phyloP scores from a whole-genome alignment of 64 coral and sea anemone species.

The Stylophora pistillata region DNA sequence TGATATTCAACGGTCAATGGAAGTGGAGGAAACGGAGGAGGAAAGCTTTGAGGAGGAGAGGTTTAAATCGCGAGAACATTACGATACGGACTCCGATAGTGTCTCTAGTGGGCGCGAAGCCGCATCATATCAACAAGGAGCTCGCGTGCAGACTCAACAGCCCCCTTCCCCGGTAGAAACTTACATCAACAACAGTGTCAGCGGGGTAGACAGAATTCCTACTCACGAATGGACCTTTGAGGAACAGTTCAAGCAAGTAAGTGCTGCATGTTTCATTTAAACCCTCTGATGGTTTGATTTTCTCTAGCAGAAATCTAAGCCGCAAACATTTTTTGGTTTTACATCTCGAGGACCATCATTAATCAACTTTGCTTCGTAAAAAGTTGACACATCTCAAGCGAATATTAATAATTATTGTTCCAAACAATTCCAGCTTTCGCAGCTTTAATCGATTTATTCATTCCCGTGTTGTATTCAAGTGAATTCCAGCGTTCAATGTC shows the following conservation, averaged over 20 bases:
- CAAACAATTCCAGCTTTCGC: conserved; percentile 19
- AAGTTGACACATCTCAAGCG: conserved; percentile 37
- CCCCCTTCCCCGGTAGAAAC: conserved; percentile 56
- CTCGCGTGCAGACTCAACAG: conserved; percentile 65
- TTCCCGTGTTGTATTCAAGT: background rate
- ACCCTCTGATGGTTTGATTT: conserved; percentile 32
- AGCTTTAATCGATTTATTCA: conserved; percentile 33
- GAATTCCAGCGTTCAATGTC: conserved; percentile 24
- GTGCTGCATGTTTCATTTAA: background rate
- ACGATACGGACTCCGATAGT: conserved; percentile 76
- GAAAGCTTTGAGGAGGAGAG: conserved; percentile 70
- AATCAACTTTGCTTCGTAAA: conserved; percentile 45
- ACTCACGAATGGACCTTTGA: conserved; percentile 95
- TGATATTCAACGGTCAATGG: conserved; percentile 95
- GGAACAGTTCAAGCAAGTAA: conserved; percentile 97
- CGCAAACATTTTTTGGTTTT: conserved; percentile 22
- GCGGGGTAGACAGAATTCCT: conserved; percentile 71
- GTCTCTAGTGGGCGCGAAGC: conserved; percentile 51
- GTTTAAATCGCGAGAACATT: conserved; percentile 69
- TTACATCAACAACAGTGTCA: conserved; percentile 59
- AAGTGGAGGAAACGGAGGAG: conserved; percentile 92
- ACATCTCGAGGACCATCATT: conserved; percentile 45
- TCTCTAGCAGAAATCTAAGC: conserved; percentile 29
- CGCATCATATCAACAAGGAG: conserved; percentile 46
- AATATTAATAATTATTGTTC: conserved; percentile 61